A percentile compares a stretch with the other conserved stretches of the same genome.
Evolutionary conservation across 2,888 invertebrate genomes (phyloP).

Genomic region (Stegana nigrithorax): DNA sequence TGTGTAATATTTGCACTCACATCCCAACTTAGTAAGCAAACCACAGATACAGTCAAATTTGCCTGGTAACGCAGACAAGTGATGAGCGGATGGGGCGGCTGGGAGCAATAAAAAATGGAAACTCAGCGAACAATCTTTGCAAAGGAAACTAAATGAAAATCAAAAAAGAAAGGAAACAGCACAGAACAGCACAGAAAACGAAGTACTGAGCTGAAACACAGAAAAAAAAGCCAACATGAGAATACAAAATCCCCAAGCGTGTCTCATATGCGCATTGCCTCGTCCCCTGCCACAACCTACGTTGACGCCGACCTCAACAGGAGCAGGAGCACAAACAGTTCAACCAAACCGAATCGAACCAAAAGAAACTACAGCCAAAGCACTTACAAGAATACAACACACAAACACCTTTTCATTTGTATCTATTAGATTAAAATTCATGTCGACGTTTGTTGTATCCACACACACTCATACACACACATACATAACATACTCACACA

Average conservation of each 20-base stretch:
- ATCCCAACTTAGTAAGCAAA: conserved; percentile 20
- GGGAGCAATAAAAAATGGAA: conserved; percentile 56
- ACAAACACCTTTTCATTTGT: conserved; percentile 66
- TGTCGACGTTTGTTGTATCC: conserved; percentile 52
- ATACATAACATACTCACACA: conserved; percentile 23
- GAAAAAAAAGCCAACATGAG: conserved; percentile 30
- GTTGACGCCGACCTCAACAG: conserved; percentile 30
- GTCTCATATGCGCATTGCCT: conserved; percentile 22
- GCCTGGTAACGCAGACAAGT: neutral
- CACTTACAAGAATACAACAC: conserved; percentile 45
- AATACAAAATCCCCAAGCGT: conserved; percentile 16
- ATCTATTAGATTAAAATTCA: conserved; percentile 68
- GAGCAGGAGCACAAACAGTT: conserved; percentile 32
- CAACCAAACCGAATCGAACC: conserved; percentile 26
- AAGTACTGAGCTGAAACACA: conserved; percentile 32
- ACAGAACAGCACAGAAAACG: too few species aligned
- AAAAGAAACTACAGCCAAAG: conserved; percentile 38
- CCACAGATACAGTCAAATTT: conserved; percentile 35
- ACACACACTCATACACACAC: conserved; percentile 34
- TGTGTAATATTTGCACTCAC: too few species aligned
- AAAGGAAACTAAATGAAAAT: conserved; percentile 34
- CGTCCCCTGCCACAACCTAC: too few species aligned
- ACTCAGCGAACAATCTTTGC: conserved; percentile 24
- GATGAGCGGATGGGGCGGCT: conserved; percentile 48
- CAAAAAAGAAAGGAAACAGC: conserved; percentile 41